Base-by-base conservation (phyloP, 2,797 vertebrate species). In the Notolabrus celidotus region DNA sequence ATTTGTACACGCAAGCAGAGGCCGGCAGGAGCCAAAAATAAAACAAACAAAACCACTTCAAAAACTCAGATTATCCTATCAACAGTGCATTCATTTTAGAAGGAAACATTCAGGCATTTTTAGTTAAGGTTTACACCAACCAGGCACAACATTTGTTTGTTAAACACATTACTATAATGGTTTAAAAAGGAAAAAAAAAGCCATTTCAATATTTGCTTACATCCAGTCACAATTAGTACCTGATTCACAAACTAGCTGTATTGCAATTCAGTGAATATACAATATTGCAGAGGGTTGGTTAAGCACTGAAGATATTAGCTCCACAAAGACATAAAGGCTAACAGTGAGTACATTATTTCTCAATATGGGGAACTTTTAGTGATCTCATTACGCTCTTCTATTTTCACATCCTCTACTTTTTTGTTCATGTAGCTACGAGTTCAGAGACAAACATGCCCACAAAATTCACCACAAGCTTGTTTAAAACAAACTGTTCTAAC, bases 71-170 rank as follows among this genome's bases (percentile, higher is more conserved):
- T 80, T 83, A 86, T 84, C 84, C 75, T 73, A 68, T 92, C 83
- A 88, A 82, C 87, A 91, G 86, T 88, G 90, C 89, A 90, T 74
- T 85, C 86, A 25, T 86, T 70, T 85, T 17, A 59, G 74, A 69
- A 88, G 69, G 73, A 73, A 82, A 71, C 64, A 78, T 61, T 89
- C 88, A 90, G 84, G 79, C 88, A 90, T 79, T 84, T 75, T 59
- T 57, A 84, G 71, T 80, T 70, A 74, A 87, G 83, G 82, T 82
- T 87, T 86, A 86, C 79, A 93, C 71, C 68, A 56, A 87, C 83
- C 82, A 91, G 90, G 89, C 89, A 92, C 89, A 58, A 86, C 74
- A 75, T 82, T 54, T 79, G 69, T 64, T 83, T 67, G 39, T 58
- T 55, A 79, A 86, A 78, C 46, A 84, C 53, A 54, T 36, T 38